Evolutionary conservation across 2,888 invertebrate genomes (phyloP).

Genomic region (Philopedon plagiatum): DNA sequence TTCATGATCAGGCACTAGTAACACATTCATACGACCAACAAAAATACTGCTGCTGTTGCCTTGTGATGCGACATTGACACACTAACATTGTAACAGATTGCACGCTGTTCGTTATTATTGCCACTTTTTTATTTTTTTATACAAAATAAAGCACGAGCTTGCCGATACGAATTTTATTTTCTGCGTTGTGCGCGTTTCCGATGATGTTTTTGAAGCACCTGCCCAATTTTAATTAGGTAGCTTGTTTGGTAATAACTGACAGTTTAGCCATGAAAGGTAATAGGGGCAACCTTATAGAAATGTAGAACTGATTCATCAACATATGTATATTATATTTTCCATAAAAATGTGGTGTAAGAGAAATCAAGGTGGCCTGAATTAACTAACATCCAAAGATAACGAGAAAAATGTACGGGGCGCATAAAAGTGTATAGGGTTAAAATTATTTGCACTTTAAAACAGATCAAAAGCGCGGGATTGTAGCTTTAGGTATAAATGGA

Average conservation of each 20-base stretch:
- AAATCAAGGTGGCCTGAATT: too few relatives aligned
- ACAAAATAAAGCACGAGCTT: constrained; percentile 1
- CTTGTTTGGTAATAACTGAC: neutral
- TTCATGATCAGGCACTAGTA: constrained; percentile 37
- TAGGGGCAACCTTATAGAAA: neutral
- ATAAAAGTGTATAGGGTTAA: too few relatives aligned
- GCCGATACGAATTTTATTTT: constrained; percentile 7
- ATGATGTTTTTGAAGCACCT: constrained; percentile 1
- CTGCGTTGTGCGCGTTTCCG: neutral
- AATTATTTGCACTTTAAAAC: too few relatives aligned
- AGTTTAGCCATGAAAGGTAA: neutral
- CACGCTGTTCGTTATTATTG: constrained; percentile 28
- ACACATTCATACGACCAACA: constrained; percentile 20
- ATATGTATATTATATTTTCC: too few relatives aligned
- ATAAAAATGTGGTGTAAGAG: too few relatives aligned
- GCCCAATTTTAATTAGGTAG: neutral
- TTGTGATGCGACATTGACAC: constrained; percentile 59
- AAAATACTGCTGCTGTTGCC: constrained; percentile 42
- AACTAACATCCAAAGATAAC: too few relatives aligned
- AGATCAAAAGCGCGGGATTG: too few relatives aligned
- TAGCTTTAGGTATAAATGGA: too few relatives aligned
- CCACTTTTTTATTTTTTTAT: constrained; percentile 14
- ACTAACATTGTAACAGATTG: constrained; percentile 59
- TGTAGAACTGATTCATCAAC: too few relatives aligned
- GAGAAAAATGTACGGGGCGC: too few relatives aligned